Percentiles rank a stretch among this genome's conserved stretches.
Conservation (phyloP, 2,113 vertebrate species). For the Nannobrachium achirus region DNA sequence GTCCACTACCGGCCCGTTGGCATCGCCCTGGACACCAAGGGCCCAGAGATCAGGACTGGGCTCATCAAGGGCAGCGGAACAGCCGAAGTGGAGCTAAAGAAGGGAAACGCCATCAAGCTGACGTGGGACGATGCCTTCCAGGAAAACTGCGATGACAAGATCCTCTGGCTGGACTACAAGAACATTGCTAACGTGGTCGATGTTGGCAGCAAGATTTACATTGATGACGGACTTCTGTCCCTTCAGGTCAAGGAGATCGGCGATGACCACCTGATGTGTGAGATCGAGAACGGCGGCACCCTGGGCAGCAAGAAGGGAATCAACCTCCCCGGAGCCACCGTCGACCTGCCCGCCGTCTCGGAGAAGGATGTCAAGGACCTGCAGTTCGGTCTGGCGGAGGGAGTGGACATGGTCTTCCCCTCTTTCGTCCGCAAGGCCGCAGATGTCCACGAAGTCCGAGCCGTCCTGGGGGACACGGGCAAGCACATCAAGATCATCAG, state of each 20-base stretch:
- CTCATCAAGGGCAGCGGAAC: conserved; percentile 93
- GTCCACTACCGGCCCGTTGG: conserved; percentile 86
- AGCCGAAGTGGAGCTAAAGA: conserved; percentile 89
- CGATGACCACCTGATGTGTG: conserved; percentile 80
- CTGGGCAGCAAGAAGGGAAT: conserved; percentile 90
- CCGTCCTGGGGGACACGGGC: conserved; percentile 86
- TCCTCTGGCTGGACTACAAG: conserved; percentile 81
- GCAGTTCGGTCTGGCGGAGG: conserved; percentile 85
- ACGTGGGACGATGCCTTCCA: conserved; percentile 85
- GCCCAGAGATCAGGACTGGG: conserved; percentile 90
- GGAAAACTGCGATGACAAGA: conserved; percentile 84
- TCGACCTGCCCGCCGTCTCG: conserved; percentile 87
- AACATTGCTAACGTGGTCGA: conserved; percentile 58
- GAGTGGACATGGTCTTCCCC: conserved; percentile 89
- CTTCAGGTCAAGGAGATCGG: conserved; percentile 85
- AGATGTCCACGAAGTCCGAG: conserved; percentile 85
- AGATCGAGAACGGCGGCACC: conserved; percentile 85
- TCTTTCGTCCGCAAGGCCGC: conserved; percentile 89
- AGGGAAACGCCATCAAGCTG: conserved; percentile 81
- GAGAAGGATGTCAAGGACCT: conserved; percentile 87
- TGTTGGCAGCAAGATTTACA: conserved; percentile 84
- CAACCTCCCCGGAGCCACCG: conserved; percentile 85
- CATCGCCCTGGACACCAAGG: conserved; percentile 90
- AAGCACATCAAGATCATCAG: conserved; percentile 92
- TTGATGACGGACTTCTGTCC: conserved; percentile 89